Evolutionary conservation across 2,113 vertebrate genomes (phyloP).

Genomic region (Cariama cristata): DNA sequence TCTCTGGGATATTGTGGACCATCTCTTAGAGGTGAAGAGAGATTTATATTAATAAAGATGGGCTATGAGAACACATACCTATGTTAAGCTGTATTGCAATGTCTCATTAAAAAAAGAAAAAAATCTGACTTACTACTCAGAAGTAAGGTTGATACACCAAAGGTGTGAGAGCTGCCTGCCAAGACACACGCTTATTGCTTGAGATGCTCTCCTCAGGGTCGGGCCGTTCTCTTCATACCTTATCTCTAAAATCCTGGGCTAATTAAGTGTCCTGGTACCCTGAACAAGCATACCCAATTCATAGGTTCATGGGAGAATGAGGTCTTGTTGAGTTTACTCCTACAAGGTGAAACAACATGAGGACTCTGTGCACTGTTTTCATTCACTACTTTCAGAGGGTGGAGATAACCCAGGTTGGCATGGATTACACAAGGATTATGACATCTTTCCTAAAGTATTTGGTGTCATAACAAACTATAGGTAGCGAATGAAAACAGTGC

Average conservation of each 20-base stretch:
- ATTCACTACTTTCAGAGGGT: background rate
- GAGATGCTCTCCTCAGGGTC: background rate
- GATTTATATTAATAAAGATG: background rate
- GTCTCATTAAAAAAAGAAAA: background rate
- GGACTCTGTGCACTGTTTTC: background rate
- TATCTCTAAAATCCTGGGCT: background rate
- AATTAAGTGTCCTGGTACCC: background rate
- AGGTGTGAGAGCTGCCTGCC: background rate
- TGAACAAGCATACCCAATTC: background rate
- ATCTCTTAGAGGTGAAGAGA: background rate
- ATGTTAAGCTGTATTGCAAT: background rate
- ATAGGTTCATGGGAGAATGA: background rate
- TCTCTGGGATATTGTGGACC: background rate
- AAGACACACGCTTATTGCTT: accelerated
- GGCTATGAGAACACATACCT: background rate
- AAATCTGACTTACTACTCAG: background rate
- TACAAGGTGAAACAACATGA: background rate
- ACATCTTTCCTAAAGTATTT: background rate
- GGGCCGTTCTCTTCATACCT: accelerated
- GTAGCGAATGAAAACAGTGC: background rate
- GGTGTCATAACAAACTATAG: background rate
- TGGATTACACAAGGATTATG: accelerated
- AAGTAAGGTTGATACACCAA: background rate
- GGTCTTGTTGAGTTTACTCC: background rate
- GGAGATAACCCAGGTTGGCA: background rate